phyloP scores from a whole-genome alignment of 1,140 invertebrate species.

The Drosophila lacertosa region DNA sequence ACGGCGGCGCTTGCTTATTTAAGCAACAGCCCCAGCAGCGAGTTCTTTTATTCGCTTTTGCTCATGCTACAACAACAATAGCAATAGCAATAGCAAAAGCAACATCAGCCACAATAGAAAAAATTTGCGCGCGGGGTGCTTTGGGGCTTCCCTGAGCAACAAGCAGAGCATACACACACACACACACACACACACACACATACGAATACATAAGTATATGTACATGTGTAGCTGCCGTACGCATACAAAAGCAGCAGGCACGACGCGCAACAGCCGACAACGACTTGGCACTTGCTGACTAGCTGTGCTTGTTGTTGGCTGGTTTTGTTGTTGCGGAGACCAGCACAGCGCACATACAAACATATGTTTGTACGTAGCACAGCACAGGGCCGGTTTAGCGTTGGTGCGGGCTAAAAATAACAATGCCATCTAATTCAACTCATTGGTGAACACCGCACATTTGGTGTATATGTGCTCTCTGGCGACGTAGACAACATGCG shows the following conservation, averaged over 20 bases:
- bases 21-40: slow-evolving; percentile 42
- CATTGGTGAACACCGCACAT: not conserved
- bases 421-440: not conserved
- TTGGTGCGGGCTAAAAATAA: slow-evolving; percentile 16
- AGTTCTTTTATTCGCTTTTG: slow-evolving; percentile 51
- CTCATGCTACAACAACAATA: slow-evolving; percentile 44
- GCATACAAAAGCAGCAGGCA: slow-evolving; percentile 18
- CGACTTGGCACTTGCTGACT: slow-evolving; percentile 78
- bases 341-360: slow-evolving; percentile 13
- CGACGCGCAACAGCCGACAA: slow-evolving; percentile 61
- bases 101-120: slow-evolving; percentile 54
- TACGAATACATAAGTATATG: too few relatives aligned
- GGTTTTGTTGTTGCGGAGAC: slow-evolving; percentile 14
- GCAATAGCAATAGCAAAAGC: slow-evolving; percentile 33
- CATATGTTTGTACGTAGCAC: slow-evolving; percentile 21
- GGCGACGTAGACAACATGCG: not conserved
- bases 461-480: not conserved
- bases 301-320: slow-evolving; percentile 50
- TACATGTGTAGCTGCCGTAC: not conserved
- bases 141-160: slow-evolving; percentile 67
- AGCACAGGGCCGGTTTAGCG: slow-evolving; percentile 47
- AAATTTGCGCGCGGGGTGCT: slow-evolving; percentile 59
- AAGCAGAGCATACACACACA: slow-evolving; percentile 43
- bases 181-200: slow-evolving; percentile 35
- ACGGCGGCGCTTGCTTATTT: slow-evolving; percentile 52